Evolutionary conservation across 2,888 invertebrate genomes (phyloP), one percentile per base, ranked within the genome.

Genomic region (Phrixothrix hirtus): DNA sequence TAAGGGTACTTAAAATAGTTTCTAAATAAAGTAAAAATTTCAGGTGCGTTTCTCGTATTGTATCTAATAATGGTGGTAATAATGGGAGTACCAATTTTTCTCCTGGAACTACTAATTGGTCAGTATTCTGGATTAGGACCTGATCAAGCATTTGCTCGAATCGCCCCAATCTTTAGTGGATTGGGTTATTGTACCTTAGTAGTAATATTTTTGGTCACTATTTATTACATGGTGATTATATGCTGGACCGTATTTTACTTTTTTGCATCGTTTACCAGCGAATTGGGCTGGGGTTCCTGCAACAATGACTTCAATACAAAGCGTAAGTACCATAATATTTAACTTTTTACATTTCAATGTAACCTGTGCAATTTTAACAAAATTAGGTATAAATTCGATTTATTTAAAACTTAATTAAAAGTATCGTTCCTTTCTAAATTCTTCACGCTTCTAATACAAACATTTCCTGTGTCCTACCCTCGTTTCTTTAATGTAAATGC

Each of bases 221-320:
- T 89, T 59, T 90, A 89, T 71, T 90, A 89, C 75, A 90, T 89
- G 84, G 83, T 89, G 26, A 87, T 90, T 55, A 86, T 89, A 32
- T 82, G 86, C 0, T 90, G 89, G 86, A 85, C 87, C 0, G 72
- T 88, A 12, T 88, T 87, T 71, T 91, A 89, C 71, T 85, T 85
- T 21, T 83, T 86, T 41, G 84, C 85, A 1, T 88, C 89, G 0
- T 81, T 89, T 56, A 77, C 79, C 6, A 77, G 81, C 0, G 75
- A 79, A 35, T 74, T 90, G 38, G 82, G 81, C 13, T 90, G 88
- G 86, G 85, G 86, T 32, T 80, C 80, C 7, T 90, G 89, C 67
- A 76, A 80, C 44, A 83, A 85, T 63, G 72, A 72, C 0, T 86
- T 78, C 65, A 86, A 86, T 65, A 78, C 81, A 31, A 66, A 74